These are phyloP conservation scores for Haemorhous mexicanus DNA, from an alignment of 2,113 vertebrate genomes.

Conservation along the genomic window DNA sequence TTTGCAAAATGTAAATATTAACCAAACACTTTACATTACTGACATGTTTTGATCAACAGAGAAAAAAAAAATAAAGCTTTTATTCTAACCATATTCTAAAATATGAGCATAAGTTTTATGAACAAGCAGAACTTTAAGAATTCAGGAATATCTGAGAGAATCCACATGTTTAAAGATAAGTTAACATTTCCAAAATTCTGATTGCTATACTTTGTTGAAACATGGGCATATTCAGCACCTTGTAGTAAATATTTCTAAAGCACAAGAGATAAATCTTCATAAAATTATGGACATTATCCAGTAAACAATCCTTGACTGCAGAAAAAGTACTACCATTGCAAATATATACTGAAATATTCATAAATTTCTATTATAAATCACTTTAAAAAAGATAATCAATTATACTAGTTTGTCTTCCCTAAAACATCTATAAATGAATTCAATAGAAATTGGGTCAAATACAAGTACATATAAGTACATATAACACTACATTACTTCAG, in stretches of 20 bases:
- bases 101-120: neutral
- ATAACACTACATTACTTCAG: neutral
- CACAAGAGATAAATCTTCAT: neutral
- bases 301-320: neutral
- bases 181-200: neutral
- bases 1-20: neutral
- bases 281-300: neutral
- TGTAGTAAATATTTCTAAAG: neutral
- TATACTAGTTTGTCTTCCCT: neutral
- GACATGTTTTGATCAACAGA: neutral
- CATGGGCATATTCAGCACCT: neutral
- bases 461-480: neutral
- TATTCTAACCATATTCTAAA: neutral
- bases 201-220: neutral
- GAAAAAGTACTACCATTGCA: neutral
- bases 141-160: neutral
- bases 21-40: neutral
- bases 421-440: neutral
- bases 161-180: neutral
- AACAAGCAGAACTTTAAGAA: neutral
- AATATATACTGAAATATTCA: neutral
- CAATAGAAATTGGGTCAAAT: neutral
- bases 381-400: neutral
- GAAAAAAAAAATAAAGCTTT: neutral
- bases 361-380: neutral